Base-by-base conservation (phyloP, 2,888 invertebrate species). In the Pantelozetes paolii region DNA sequence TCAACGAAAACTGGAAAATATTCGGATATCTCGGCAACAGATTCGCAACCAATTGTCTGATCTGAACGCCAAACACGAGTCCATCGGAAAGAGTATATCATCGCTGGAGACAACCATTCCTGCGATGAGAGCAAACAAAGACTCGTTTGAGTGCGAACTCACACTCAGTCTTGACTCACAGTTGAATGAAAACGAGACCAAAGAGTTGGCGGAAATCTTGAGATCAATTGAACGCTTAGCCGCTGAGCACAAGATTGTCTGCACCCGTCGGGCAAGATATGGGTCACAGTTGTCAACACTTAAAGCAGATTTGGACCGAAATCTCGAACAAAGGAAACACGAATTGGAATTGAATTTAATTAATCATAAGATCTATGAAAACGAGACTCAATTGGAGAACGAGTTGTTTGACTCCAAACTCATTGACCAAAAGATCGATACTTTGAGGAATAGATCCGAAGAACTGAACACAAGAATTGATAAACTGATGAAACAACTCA, bases 261-360 rank as follows among this genome's bases (percentile, higher is more conserved):
- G 96, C 83, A 91, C 92, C 75, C 89, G 91, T 79, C 88, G 97
- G 81, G 94, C 96, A 91, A 78, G 94, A 82, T 84, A 97, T 9
- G 98, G 98, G 83, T 94, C 94, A 3, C 94, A 93, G 76, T 98
- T 98, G 83, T 97, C 95, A 82, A 95, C 96, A 81, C 84, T 99
- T 45, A 98, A 99, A 82, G 98, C 97, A 85, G 84, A 96, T 74
- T 85, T 99, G 74, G 94, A 94, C 1, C 97, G 97, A 81, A 98
- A 98, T 84, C 86, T 99, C 79, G 92, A 95, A 78, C 86, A 93
- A 83, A 89, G 93, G 78, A 88, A 91, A 80, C 94, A 98, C 81
- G 94, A 96, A 81, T 84, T 96, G 23, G 88, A 91, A 72, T 90
- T 82, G 76, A 92, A 94, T 0, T 84, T 95, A 6, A 94, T 95